Conservation (phyloP, 2,113 vertebrate genomes). For the Xenopus borealis region DNA sequence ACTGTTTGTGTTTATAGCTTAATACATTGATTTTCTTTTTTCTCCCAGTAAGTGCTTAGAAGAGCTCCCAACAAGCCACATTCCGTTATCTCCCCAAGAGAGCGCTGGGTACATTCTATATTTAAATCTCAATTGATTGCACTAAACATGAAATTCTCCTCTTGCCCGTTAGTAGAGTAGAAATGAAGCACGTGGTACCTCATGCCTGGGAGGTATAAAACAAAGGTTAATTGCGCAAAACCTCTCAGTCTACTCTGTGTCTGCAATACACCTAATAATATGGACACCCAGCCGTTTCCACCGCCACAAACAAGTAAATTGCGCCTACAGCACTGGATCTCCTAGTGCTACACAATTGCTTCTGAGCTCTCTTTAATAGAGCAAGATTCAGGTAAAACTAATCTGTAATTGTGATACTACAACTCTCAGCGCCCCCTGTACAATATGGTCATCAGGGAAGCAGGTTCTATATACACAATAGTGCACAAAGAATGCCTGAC, state of each 20-base stretch:
- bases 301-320: slow-evolving; percentile 15
- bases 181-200: slow-evolving; percentile 12
- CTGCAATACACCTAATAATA: slow-evolving; percentile 33
- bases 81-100: background rate
- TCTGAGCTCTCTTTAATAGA: slow-evolving; percentile 14
- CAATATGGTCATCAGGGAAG: no score
- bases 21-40: no score
- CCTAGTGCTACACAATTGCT: slow-evolving; percentile 30
- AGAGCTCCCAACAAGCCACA: background rate
- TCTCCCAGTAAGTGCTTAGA: background rate
- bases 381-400: no score
- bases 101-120: background rate
- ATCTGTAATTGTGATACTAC: no score
- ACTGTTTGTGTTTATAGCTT: no score
- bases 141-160: slow-evolving; percentile 16
- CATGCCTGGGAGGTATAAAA: slow-evolving; percentile 23
- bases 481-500: background rate
- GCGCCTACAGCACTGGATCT: slow-evolving; percentile 27
- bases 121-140: slow-evolving; percentile 12
- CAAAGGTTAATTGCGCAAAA: slow-evolving; percentile 41
- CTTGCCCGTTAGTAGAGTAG: slow-evolving; percentile 20
- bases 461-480: no score
- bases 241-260: slow-evolving; percentile 34
- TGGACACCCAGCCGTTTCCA: slow-evolving; percentile 28
- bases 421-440: no score